Percentiles rank a stretch among this genome's conserved stretches.
Conservation (phyloP, 2,888 invertebrate genomes). For the Pasiphila rectangulata region DNA sequence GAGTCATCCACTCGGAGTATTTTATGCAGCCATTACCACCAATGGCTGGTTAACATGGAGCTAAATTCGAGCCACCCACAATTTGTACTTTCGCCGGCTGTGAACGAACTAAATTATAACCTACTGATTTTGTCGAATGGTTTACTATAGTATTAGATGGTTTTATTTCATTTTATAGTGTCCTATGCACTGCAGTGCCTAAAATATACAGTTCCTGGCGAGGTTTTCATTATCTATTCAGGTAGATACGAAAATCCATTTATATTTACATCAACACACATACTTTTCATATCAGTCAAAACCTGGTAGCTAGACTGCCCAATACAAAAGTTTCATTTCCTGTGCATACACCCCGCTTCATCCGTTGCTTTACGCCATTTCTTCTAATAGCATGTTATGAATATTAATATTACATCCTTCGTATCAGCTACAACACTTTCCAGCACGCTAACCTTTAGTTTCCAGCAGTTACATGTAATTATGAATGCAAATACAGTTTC, state of each 20-base stretch:
- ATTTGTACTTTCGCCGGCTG: constrained; percentile 15
- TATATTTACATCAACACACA: no score
- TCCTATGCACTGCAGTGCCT: no score
- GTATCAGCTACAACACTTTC: background rate
- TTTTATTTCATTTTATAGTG: background rate
- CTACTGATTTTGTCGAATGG: background rate
- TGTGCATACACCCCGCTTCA: no score
- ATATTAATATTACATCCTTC: background rate
- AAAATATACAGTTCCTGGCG: no score
- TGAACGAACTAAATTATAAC: constrained; percentile 6
- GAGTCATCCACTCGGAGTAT: constrained; percentile 27
- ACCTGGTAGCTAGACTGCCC: no score
- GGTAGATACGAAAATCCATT: no score
- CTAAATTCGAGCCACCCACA: constrained; percentile 7
- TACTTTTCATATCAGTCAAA: no score
- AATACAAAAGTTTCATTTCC: no score
- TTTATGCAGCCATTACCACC: constrained; percentile 13
- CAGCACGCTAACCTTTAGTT: background rate
- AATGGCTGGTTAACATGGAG: constrained; percentile 16
- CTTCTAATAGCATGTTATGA: background rate
- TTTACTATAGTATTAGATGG: constrained; percentile 1
- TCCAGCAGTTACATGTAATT: constrained; percentile 14
- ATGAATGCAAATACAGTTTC: constrained; percentile 20
- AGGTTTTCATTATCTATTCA: no score
- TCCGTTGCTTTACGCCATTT: background rate